Evolutionary conservation across 1,140 invertebrate genomes (phyloP), one percentile per base, ranked within the genome.

Genomic region (Drosophila ananassae): DNA sequence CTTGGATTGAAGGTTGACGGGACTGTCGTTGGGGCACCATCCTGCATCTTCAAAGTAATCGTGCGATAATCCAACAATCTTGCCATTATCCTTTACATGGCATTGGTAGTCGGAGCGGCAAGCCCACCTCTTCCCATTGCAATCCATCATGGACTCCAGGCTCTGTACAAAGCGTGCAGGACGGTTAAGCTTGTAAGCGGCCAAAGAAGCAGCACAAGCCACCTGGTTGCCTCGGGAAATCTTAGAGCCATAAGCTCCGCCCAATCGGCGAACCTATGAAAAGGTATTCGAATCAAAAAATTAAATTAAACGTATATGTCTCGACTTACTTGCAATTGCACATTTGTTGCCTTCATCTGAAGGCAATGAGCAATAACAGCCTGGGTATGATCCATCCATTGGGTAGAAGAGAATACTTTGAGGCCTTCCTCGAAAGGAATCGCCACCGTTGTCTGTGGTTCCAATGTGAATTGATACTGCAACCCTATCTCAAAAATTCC

Each of bases 211-310:
- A 0, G 94, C 94, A 32, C 93, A 94, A 0, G 94, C 92, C 3
- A 94, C 90, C 24, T 93, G 92, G 1, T 91, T 91, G 5, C 92
- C 80, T 9, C 95, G 92, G 1, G 93, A 93, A 13, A 95, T 93
- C 91, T 96, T 95, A 12, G 93, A 92, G 1, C 95, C 96, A 71
- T 96, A 97, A 1, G 91, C 95, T 24, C 96, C 96, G 0, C 96
- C 96, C 0, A 96, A 44, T 28, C 96, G 92, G 50, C 94, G 93
- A 2, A 68, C 64, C 64, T 62, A 17, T 4, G 7, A 1, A 1
- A 8, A 32, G 8, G 1, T 2, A 4, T 0, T 37, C 2, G 1
- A 12, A n/a, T 37, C 0, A 7, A 6, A 10, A 25, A 30, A 1
- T 13, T 3, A 17, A 10, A 3, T 3, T 4, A 7, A 9, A 39